Evolutionary conservation across 2,113 vertebrate species (phyloP).

Genomic region (Galbula dea): DNA sequence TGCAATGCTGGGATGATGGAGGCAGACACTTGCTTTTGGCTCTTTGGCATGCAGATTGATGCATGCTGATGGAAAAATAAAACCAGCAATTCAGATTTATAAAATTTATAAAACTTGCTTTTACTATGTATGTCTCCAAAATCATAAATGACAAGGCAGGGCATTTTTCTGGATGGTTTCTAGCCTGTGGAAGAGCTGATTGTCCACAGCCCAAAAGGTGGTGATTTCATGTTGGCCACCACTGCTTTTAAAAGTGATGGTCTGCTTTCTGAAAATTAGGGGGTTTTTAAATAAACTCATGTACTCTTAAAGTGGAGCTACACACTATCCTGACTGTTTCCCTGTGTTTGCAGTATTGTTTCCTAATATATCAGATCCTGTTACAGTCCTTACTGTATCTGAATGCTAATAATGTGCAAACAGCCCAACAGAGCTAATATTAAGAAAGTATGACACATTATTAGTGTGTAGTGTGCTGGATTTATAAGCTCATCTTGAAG

Average conservation of each 20-base stretch:
- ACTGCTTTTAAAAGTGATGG: neutral
- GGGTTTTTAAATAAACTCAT: neutral
- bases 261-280: neutral
- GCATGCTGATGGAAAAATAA: neutral
- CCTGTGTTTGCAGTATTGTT: neutral
- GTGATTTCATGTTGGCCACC: neutral
- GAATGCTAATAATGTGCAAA: neutral
- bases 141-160: neutral
- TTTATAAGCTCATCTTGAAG: neutral
- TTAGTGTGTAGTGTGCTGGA: neutral
- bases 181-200: neutral
- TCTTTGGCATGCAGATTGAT: neutral
- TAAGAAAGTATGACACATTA: neutral
- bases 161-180: neutral
- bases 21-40: neutral
- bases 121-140: neutral
- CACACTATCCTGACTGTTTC: neutral
- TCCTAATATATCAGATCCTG: neutral
- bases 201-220: neutral
- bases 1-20: neutral
- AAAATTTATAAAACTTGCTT: neutral
- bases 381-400: neutral
- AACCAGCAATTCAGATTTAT: neutral
- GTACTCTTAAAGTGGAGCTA: neutral
- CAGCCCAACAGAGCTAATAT: neutral